A percentile compares a stretch with the other conserved stretches of the same genome.
phyloP scores from a whole-genome alignment of 1,140 invertebrate species.

The Drosophila serrata region DNA sequence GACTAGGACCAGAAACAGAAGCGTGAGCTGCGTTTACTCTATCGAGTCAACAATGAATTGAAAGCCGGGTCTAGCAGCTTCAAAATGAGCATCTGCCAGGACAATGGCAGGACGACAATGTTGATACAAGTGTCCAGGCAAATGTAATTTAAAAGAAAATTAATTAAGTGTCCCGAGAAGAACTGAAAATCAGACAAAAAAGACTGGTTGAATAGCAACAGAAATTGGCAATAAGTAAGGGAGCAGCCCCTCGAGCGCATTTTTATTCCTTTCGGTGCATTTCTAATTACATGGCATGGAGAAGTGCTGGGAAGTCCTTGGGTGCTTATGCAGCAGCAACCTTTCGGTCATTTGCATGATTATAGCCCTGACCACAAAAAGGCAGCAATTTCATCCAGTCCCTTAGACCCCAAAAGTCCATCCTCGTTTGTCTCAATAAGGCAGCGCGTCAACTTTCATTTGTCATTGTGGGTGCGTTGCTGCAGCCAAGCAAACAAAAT shows the following conservation, averaged over 20 bases:
- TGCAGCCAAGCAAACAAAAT: conserved; percentile 76
- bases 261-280: conserved; percentile 58
- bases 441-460: conserved; percentile 74
- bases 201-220: conserved; percentile 4
- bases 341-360: conserved; percentile 57
- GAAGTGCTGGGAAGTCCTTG: background rate
- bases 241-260: conserved; percentile 32
- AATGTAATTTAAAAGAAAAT: conserved; percentile 76
- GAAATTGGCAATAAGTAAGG: conserved; percentile 35
- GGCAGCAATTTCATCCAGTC: conserved; percentile 13
- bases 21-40: conserved; percentile 53
- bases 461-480: conserved; percentile 63
- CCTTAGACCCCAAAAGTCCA: conserved; percentile 2
- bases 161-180: conserved; percentile 64
- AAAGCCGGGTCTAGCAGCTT: conserved; percentile 44
- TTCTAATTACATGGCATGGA: conserved; percentile 68
- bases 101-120: conserved; percentile 45
- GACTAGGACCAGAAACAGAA: conserved; percentile 14
- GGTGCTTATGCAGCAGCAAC: conserved; percentile 26
- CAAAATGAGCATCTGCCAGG: conserved; percentile 56
- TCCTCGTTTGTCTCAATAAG: conserved; percentile 73
- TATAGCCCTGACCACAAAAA: conserved; percentile 24
- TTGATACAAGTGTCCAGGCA: conserved; percentile 67
- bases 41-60: conserved; percentile 75
- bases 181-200: conserved; percentile 9